Base-by-base conservation (phyloP, 2,113 vertebrate genomes). In the Dryoscopus gambensis region DNA sequence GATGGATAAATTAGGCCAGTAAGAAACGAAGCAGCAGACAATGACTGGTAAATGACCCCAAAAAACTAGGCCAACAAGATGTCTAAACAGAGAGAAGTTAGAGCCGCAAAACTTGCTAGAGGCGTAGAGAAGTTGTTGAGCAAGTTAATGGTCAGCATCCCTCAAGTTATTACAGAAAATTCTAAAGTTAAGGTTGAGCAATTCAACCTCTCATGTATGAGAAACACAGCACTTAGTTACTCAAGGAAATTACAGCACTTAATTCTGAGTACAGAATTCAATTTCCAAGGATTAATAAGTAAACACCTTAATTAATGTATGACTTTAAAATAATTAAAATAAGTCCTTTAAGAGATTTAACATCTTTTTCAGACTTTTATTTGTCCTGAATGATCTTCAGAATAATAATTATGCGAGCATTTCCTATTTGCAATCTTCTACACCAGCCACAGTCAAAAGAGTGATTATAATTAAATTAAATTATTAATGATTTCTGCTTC, bases 301-400 rank as follows among this genome's bases (percentile, higher is more conserved):
- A 96, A 96, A 96, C 84, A 89, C 89, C 35, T 90, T 96, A 95
- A 96, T 95, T 96, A 97, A 95, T 83, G 78, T 94, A 93, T 93
- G 87, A 95, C 81, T 91, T 95, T 83, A 96, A 96, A 93, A 93
- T 93, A 94, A 91, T 96, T 93, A 94, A 89, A 88, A 69, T 90
- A 90, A 79, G 89, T 73, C 42, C 70, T 96, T 93, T 95, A 97
- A 95, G 91, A 93, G 42, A 91, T 94, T 93, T 83, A 79, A 93
- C 84, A 83, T 87, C 8, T 85, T 95, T 95, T 87, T 87, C 87
- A 83, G 87, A 62, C 87, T 94, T 94, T 79, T 82, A 89, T 94
- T 94, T 94, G 89, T 87, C 90, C 84, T 88, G 89, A 93, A 93
- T 88, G 78, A 91, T 94, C 78, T 95, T 87, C 70, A 90, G 82